Percentiles rank a stretch among this genome's conserved stretches.
These are phyloP conservation scores for Eristalis pertinax DNA, from an alignment of 2,888 invertebrate genomes.

Conservation along the genomic window DNA sequence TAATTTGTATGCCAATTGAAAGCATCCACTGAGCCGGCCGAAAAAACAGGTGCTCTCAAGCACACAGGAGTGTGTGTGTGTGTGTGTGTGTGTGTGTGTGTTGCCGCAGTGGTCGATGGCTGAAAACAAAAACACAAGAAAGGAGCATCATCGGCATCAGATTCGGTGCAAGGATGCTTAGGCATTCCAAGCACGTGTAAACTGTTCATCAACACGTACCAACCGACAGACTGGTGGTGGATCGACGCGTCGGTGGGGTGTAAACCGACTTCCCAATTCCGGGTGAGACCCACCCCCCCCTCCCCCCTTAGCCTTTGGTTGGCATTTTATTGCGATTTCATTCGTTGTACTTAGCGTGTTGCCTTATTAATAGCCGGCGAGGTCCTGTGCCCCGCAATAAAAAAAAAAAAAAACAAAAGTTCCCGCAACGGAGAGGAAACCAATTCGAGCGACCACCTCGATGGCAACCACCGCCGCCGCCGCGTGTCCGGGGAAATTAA, in stretches of 20 bases:
- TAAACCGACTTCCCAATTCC: background rate
- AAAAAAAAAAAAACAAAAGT: background rate
- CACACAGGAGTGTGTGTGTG: slow-evolving; percentile 2
- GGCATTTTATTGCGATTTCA: slow-evolving; percentile 60
- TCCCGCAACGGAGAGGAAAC: background rate
- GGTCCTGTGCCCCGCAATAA: slow-evolving; percentile 9
- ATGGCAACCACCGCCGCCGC: background rate
- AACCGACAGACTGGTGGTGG: slow-evolving; percentile 38
- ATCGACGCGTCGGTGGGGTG: background rate
- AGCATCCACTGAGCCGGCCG: slow-evolving; percentile 1
- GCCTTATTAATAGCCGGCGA: slow-evolving; percentile 31
- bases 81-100: background rate
- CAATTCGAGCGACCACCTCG: background rate
- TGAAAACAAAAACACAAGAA: slow-evolving; percentile 25
- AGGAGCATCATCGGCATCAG: background rate
- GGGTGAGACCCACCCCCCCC: no score
- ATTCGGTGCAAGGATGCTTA: slow-evolving; percentile 1
- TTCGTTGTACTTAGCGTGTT: slow-evolving; percentile 46
- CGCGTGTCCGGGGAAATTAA: slow-evolving; percentile 38
- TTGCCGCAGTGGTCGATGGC: slow-evolving; percentile 21
- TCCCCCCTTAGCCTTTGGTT: no score
- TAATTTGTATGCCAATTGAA: slow-evolving; percentile 48
- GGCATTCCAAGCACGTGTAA: slow-evolving; percentile 61
- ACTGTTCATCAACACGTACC: slow-evolving; percentile 71
- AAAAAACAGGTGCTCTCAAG: slow-evolving; percentile 34